Evolutionary conservation across 2,888 invertebrate species (phyloP), one percentile per base, ranked within the genome.

Genomic region (Polymixis flavicincta): DNA sequence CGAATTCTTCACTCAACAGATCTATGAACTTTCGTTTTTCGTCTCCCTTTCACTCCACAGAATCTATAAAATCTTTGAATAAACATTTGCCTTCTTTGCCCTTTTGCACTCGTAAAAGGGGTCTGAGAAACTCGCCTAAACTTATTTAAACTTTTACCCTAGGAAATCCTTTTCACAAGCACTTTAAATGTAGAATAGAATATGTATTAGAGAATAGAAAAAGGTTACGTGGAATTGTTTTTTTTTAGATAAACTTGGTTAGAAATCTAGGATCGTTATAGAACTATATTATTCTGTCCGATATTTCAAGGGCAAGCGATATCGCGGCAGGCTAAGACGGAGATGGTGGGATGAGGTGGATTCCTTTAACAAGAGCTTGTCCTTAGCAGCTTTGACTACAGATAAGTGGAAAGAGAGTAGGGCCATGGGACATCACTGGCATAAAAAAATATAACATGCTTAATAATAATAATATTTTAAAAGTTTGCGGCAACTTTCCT

Each of bases 91-190:
- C 93, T 94, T 93, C 94, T 94, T 93, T 94, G 94, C 95, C 95
- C 95, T 95, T 95, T 95, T 93, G 93, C 94, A 94, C 94, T 94
- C 95, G 95, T 95, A 94, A 95, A 96, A 95, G 95, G 95, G 94
- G 93, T 93, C 92, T 93, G 91, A 91, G 92, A 93, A 96, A 95
- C 94, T 95, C 91, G 91, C 95, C 94, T 94, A 96, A 96, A 96
- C 95, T 96, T 96, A 94, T 96, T 96, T 95, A 96, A 96, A 96
- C 94, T 96, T 96, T 94, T 94, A 94, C 95, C 93, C 93, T 94
- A 94, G 94, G 92, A 95, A 96, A 95, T 95, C 95, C 95, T 94
- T 95, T 95, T 93, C 91, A 93, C 93, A 92, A 94, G 92, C 93
- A 93, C 93, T 95, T 95, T 94, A 94, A 95, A 94, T 93, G 93